Percentiles rank a stretch among this genome's conserved stretches.
Evolutionary conservation across 2,797 vertebrate species (phyloP).

Genomic region (Lithobates pipiens): DNA sequence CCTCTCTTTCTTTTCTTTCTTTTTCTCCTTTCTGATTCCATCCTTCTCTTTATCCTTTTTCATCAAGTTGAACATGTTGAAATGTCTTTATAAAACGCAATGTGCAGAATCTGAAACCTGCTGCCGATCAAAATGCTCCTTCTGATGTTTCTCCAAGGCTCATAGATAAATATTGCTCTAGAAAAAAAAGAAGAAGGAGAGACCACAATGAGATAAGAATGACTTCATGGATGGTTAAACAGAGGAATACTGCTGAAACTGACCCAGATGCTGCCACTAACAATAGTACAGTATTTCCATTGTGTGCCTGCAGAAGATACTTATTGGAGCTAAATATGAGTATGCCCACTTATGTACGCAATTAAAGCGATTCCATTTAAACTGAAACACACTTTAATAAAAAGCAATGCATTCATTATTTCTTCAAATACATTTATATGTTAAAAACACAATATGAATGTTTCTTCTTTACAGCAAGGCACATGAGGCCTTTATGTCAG

Average conservation of each 20-base stretch:
- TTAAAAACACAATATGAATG: too few species aligned
- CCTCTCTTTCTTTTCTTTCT: conserved; percentile 94
- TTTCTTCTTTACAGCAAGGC: too few species aligned
- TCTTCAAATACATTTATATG: too few species aligned
- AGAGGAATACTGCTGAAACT: neutral
- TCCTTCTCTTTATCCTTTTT: conserved; percentile 91
- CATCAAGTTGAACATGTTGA: conserved; percentile 93
- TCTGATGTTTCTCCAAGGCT: conserved; percentile 29
- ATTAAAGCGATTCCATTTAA: neutral
- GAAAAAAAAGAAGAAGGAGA: conserved; percentile 6
- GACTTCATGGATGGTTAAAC: conserved; percentile 34
- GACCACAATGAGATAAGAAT: conserved; percentile 39
- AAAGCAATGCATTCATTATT: neutral
- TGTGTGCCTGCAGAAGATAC: neutral
- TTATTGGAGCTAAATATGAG: neutral
- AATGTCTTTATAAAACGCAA: conserved; percentile 8
- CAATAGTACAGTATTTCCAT: conserved; percentile 27
- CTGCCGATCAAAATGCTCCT: conserved; percentile 2
- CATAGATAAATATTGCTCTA: conserved; percentile 51
- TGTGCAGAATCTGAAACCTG: neutral
- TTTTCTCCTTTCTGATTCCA: conserved; percentile 84
- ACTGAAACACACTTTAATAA: neutral
- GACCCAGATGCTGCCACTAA: neutral
- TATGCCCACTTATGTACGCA: neutral
- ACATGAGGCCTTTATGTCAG: too few species aligned